Base-by-base conservation (phyloP, 35 echinoderm and acorn worm species). In the Nesometra sesokonis region DNA sequence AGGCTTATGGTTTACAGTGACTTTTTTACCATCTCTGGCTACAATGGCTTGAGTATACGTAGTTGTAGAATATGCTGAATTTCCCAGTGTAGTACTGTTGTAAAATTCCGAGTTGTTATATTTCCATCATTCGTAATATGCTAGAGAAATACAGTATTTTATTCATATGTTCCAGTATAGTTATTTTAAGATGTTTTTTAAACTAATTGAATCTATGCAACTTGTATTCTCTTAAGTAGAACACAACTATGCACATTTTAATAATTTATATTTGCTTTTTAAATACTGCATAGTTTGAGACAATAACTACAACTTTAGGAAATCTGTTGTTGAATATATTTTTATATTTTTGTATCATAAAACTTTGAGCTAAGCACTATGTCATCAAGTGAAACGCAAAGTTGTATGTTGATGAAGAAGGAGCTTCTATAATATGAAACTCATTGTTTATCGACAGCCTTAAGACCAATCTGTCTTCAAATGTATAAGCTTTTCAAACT, bases 311-410 rank as follows among this genome's bases (percentile, higher is more conserved):
- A 43, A 43, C 38, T 43, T 67, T 67, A 67, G 52, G 52, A 67
- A 27, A 67, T 67, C 9, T 67, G 52, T 67, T 67, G 52, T 67
- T 67, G 52, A 67, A 67, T 67, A 67, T 67, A 67, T 67, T 67
- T 67, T 67, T 67, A 67, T 67, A 67, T 67, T 67, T 67, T 67
- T 67, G 52, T 67, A 67, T 67, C 52, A 67, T 67, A 67, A 67
- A 67, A 67, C 52, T 67, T 67, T 67, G 52, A 67, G 7, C 52
- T 19, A 9, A 67, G 52, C 52, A 67, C 52, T 67, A 67, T 67
- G 52, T 67, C 52, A 67, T 67, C 52, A 67, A 27, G 52, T 67
- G 52, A 67, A 43, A 9, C 9, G 8, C 52, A 67, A 67, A 67
- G 52, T 67, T 67, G 52, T 67, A 11, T 67, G 52, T 67, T 19